Evolutionary conservation across 2,797 vertebrate genomes (phyloP).

Genomic region (Anabas testudineus): DNA sequence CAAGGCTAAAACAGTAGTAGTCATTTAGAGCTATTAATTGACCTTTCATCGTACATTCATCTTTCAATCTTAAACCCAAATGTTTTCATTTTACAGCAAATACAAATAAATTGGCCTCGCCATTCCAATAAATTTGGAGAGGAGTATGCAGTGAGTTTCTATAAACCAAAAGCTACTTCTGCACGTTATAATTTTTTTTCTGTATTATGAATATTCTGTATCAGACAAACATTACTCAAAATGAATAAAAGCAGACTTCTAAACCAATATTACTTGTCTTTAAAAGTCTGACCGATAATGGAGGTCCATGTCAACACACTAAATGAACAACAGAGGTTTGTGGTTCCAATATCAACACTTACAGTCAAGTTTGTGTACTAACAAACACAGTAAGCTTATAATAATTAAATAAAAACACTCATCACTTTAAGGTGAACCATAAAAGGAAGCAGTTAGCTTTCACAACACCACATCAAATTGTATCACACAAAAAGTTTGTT

Average conservation of each 20-base stretch:
- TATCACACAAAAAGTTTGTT: constrained; percentile 31
- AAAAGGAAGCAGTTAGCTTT: constrained; percentile 41
- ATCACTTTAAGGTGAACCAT: constrained; percentile 32
- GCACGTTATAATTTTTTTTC: too few relatives aligned
- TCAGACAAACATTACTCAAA: not conserved
- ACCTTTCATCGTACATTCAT: too few relatives aligned
- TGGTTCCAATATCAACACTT: not conserved
- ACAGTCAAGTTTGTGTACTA: not conserved
- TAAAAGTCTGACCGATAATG: not conserved
- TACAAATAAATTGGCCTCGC: too few relatives aligned
- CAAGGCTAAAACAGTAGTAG: too few relatives aligned
- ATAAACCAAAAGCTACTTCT: too few relatives aligned
- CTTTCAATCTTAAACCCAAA: too few relatives aligned
- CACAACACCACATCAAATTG: constrained; percentile 16
- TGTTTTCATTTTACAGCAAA: too few relatives aligned
- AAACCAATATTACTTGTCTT: not conserved
- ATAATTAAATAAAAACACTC: not conserved
- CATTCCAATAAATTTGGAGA: too few relatives aligned
- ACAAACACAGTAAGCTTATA: not conserved
- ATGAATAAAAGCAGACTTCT: not conserved
- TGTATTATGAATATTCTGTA: too few relatives aligned
- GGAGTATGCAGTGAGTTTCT: too few relatives aligned
- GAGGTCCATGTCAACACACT: not conserved
- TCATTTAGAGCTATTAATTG: too few relatives aligned
- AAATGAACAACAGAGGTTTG: not conserved